Evolutionary conservation across 2,113 vertebrate genomes (phyloP).

Genomic region (Anoura caudifer): DNA sequence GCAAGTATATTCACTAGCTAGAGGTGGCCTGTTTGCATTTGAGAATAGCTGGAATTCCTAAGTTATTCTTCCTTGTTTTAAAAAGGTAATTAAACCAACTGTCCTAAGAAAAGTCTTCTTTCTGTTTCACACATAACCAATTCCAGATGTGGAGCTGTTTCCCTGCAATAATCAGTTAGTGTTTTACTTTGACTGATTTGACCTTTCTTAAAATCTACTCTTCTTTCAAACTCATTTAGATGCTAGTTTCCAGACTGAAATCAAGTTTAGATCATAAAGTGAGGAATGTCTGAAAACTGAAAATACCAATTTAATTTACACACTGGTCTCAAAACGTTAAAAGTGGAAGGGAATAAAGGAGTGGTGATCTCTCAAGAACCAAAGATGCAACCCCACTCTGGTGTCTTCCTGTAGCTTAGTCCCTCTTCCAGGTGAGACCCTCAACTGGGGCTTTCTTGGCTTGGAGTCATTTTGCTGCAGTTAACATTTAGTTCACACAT

Average conservation of each 20-base stretch:
- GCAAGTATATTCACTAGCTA: neutral
- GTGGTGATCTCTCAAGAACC: conserved; percentile 44
- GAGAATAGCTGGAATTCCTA: conserved; percentile 21
- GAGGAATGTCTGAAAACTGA: conserved; percentile 38
- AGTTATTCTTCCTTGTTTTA: conserved; percentile 29
- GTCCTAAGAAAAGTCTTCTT: conserved; percentile 63
- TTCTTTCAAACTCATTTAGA: conserved; percentile 49
- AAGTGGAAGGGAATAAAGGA: conserved; percentile 43
- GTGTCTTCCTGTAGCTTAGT: conserved; percentile 69
- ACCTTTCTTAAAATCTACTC: conserved; percentile 42
- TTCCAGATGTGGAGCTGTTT: conserved; percentile 65
- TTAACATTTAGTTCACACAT: conserved; percentile 83
- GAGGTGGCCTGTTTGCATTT: neutral
- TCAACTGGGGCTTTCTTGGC: conserved; percentile 75
- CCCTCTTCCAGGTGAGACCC: conserved; percentile 64
- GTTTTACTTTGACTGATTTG: conserved; percentile 47
- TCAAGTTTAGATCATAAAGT: conserved; percentile 43
- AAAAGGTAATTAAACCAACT: conserved; percentile 54
- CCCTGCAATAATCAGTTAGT: conserved; percentile 38
- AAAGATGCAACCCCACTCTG: neutral
- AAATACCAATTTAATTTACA: conserved; percentile 45
- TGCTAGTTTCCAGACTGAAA: conserved; percentile 54
- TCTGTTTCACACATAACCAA: conserved; percentile 45
- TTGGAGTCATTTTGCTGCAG: conserved; percentile 74
- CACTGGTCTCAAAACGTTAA: conserved; percentile 37